Evolutionary conservation across 2,797 vertebrate species (phyloP).

Genomic region (Lindbergichthys nudifrons): DNA sequence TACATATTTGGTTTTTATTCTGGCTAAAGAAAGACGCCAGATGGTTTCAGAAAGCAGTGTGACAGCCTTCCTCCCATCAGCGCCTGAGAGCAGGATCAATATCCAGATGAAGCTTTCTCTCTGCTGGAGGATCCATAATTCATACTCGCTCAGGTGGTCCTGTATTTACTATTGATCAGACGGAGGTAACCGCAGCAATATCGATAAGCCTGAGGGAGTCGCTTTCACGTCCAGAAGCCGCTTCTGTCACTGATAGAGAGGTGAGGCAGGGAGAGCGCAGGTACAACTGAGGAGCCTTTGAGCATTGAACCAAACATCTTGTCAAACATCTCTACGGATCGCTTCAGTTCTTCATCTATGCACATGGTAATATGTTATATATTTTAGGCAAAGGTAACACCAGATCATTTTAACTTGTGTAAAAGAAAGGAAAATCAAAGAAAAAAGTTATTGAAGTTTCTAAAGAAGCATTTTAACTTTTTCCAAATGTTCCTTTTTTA

Average conservation of each 20-base stretch:
- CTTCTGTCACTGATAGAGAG: slow-evolving; percentile 32
- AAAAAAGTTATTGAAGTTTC: not conserved
- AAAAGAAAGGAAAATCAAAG: not conserved
- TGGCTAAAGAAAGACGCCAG: slow-evolving; percentile 27
- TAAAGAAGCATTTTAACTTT: not conserved
- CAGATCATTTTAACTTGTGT: not conserved
- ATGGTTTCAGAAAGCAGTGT: slow-evolving; percentile 22
- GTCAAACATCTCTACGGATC: not conserved
- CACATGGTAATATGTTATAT: too few species aligned
- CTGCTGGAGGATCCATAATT: slow-evolving; percentile 75
- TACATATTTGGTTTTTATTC: slow-evolving; percentile 15
- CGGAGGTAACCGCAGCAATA: slow-evolving; percentile 56
- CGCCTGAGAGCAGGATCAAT: slow-evolving; percentile 67
- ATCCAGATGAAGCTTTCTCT: slow-evolving; percentile 74
- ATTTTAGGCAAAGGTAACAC: not conserved
- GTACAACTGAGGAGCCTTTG: not conserved
- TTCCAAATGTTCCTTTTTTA: not conserved
- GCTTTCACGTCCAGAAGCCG: slow-evolving; percentile 41
- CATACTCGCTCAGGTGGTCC: slow-evolving; percentile 74
- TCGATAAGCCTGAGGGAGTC: slow-evolving; percentile 50
- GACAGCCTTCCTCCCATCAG: slow-evolving; percentile 30
- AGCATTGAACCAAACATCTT: not conserved
- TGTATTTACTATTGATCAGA: slow-evolving; percentile 77
- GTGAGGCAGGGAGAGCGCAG: not conserved
- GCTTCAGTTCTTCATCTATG: not conserved